phyloP scores from a whole-genome alignment of 2,113 vertebrate species.

The Casuarius casuarius region DNA sequence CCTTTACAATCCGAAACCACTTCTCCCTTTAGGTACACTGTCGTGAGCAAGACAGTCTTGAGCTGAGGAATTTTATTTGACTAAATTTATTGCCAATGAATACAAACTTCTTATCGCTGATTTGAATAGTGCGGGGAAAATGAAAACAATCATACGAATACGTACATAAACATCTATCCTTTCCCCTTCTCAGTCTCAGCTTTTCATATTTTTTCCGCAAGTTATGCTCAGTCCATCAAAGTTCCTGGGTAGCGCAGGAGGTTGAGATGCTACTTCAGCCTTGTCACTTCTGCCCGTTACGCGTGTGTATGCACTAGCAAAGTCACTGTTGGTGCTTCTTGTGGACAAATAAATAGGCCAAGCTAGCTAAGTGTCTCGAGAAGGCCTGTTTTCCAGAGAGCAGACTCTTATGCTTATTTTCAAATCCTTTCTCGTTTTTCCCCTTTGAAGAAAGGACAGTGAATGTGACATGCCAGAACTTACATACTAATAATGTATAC shows the following conservation, averaged over 20 bases:
- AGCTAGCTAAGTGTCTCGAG: not conserved
- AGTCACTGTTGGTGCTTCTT: not conserved
- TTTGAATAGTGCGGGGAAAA: not conserved
- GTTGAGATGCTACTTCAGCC: not conserved
- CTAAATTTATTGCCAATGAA: not conserved
- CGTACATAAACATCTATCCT: not conserved
- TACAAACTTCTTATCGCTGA: not conserved
- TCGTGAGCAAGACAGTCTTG: not conserved
- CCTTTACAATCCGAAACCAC: not conserved
- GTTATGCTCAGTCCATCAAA: not conserved
- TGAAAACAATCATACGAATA: not conserved
- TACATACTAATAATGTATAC: not conserved
- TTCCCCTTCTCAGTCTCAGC: not conserved
- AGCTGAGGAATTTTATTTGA: not conserved
- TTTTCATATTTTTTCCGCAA: rapidly evolving
- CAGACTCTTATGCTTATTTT: not conserved
- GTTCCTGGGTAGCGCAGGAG: not conserved
- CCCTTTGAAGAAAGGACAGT: not conserved
- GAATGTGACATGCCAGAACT: rapidly evolving
- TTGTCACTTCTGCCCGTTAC: not conserved
- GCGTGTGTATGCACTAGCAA: not conserved
- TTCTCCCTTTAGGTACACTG: not conserved
- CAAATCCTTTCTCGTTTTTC: not conserved
- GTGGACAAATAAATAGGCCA: not conserved
- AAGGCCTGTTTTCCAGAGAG: not conserved